Evolutionary conservation across 2,888 invertebrate species (phyloP).

Genomic region (Mayetiola destructor): DNA sequence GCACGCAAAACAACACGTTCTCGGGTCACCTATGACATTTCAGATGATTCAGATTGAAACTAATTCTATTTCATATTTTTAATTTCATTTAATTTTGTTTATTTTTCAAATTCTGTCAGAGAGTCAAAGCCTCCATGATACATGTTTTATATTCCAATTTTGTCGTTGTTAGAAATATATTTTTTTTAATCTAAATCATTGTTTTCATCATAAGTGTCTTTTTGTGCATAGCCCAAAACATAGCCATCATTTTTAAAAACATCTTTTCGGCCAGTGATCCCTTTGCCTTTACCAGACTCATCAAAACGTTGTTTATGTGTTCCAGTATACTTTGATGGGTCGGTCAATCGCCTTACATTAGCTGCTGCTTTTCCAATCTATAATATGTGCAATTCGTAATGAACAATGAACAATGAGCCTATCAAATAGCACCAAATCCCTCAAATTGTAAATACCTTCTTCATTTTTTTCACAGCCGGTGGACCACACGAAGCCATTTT

Average conservation of each 20-base stretch:
- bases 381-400: background rate
- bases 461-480: conserved; percentile 46
- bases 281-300: conserved; percentile 70
- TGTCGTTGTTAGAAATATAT: background rate
- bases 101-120: too few relatives aligned
- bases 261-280: conserved; percentile 70
- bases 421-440: background rate
- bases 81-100: too few relatives aligned
- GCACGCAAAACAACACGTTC: background rate
- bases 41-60: background rate
- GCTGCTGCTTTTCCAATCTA: conserved; percentile 35
- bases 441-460: background rate
- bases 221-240: conserved; percentile 72
- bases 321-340: conserved; percentile 77
- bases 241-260: conserved; percentile 59
- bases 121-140: too few relatives aligned
- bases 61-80: too few relatives aligned
- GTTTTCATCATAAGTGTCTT: conserved; percentile 52
- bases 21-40: background rate
- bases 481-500: conserved; percentile 69
- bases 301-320: conserved; percentile 77
- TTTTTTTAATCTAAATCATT: background rate
- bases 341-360: conserved; percentile 50
- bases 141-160: too few relatives aligned
- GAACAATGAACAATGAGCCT: background rate